Evolutionary conservation across 2,888 invertebrate species (phyloP), one percentile per base, ranked within the genome.

Genomic region (Leptopterna dolabrata): DNA sequence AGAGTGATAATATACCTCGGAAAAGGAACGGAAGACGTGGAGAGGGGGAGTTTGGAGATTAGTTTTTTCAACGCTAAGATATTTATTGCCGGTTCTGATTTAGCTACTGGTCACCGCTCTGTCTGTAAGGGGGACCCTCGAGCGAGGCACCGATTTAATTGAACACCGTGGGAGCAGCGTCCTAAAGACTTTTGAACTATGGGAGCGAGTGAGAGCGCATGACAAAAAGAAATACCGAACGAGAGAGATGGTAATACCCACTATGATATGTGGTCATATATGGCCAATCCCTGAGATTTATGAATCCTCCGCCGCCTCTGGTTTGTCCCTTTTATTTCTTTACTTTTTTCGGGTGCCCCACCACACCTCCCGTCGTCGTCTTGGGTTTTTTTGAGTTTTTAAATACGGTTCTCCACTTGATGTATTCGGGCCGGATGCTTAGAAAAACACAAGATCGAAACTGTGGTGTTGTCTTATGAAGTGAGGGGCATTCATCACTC

Each of bases 11-110:
- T 81, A 81, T 55, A 81, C 81, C 63, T 55, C 19, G 11, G 51
- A 19, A 51, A 16, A 55, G 30, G 63, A 14, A 27, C n/a, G 55
- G 29, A 81, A 19, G 47, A 24, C 14, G 30, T 30, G 51, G 80
- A 14, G 47, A n/a, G 36, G 81, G 81, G 47, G 55, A 43, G 63
- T 55, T 81, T 81, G 81, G 81, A 81, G 55, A 81, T 81, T 81
- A 81, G 84, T 84, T 84, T 73, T 84, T 84, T 84, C 84, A 81
- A 55, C 81, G 81, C 81, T 30, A 81, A 45, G 84, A 84, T 71
- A 84, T 84, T 84, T 84, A 84, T 84, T 84, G 73, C 84, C 71
- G 73, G 71, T 45, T 84, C 84, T 84, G 84, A 84, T 84, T 86
- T 86, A 78, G 86, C 86, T 86, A 78, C 76, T 55, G 78, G 76